These are phyloP conservation scores for Taenaris catops DNA, from an alignment of 2,888 invertebrate genomes.

Conservation along the genomic window DNA sequence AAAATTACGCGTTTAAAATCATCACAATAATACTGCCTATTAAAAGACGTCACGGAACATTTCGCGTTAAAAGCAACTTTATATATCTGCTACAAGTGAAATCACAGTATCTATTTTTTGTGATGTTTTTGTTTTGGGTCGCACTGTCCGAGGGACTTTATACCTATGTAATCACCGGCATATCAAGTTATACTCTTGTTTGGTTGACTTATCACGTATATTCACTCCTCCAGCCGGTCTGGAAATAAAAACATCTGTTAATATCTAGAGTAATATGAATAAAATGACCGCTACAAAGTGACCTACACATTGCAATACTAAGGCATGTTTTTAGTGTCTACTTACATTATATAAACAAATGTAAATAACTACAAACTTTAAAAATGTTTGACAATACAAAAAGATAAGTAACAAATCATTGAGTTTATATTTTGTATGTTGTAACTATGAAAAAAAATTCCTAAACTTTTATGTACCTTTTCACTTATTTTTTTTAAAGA, in stretches of 20 bases:
- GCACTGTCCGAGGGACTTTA: slow-evolving; percentile 30
- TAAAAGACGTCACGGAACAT: slow-evolving; percentile 1
- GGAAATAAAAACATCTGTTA: slow-evolving; percentile 64
- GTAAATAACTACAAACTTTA: no score
- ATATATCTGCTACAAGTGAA: slow-evolving; percentile 35
- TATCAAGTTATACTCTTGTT: slow-evolving; percentile 38
- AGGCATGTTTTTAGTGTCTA: no score
- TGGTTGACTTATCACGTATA: slow-evolving; percentile 91
- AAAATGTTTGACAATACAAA: no score
- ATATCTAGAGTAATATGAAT: no score
- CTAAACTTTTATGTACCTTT: no score
- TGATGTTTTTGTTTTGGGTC: slow-evolving; percentile 37
- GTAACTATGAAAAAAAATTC: no score
- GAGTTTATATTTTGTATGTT: no score
- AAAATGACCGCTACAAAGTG: no score
- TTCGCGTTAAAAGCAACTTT: slow-evolving; percentile 3
- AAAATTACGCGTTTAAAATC: background rate
- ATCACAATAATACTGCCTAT: background rate
- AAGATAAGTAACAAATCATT: no score
- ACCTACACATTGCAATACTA: no score
- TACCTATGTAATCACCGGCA: slow-evolving; percentile 32
- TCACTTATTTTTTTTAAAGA: no score
- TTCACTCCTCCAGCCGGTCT: slow-evolving; percentile 96
- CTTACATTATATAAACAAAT: no score
- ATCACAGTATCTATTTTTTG: slow-evolving; percentile 53